These are phyloP conservation scores for Micromys minutus DNA, from an alignment of 2,113 vertebrate species.

Conservation along the genomic window DNA sequence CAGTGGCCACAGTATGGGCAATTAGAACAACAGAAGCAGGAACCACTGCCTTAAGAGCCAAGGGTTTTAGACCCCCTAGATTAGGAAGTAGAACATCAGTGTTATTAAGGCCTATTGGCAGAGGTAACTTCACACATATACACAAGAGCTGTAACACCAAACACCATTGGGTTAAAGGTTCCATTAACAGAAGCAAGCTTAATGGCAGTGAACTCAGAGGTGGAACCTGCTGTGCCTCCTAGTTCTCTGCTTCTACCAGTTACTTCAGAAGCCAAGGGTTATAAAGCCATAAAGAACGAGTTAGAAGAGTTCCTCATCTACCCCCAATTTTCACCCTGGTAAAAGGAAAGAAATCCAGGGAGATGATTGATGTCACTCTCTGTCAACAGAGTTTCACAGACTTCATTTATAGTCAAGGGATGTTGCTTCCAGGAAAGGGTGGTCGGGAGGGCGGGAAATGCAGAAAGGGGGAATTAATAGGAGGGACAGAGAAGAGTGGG, in stretches of 20 bases:
- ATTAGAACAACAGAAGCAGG: not conserved
- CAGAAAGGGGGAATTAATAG: no score
- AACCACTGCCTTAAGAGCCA: not conserved
- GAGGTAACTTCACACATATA: not conserved
- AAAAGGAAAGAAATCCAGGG: not conserved
- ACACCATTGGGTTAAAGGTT: not conserved
- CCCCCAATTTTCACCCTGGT: not conserved
- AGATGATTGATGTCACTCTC: not conserved
- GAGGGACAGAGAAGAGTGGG: not conserved
- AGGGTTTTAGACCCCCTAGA: not conserved
- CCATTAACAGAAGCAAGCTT: not conserved
- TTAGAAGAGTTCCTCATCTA: not conserved
- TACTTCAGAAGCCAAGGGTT: not conserved
- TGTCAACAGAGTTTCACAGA: not conserved
- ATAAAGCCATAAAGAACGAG: not conserved
- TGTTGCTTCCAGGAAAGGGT: not conserved
- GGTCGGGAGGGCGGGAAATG: not conserved
- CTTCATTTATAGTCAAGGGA: not conserved
- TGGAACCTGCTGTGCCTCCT: not conserved
- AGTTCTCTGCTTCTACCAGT: not conserved
- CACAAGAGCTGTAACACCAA: not conserved
- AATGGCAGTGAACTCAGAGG: no score
- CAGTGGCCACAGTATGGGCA: not conserved
- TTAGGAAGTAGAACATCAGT: not conserved
- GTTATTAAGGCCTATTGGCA: no score